Conservation (phyloP, 2,888 invertebrate genomes). For the Hylaea fasciaria region DNA sequence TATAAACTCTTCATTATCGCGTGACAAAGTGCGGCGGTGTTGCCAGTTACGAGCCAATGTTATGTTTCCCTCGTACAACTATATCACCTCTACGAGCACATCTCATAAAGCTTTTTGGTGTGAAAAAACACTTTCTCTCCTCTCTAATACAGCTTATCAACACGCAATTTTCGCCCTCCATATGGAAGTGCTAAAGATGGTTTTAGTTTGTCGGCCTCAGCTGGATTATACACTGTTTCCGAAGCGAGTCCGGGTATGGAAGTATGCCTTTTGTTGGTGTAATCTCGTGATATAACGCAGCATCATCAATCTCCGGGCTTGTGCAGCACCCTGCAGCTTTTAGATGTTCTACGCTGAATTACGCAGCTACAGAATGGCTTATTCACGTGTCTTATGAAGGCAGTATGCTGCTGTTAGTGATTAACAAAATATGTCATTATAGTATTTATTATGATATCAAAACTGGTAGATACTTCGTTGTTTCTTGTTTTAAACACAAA, state of each 20-base stretch:
- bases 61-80: conserved; percentile 20
- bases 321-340: conserved; percentile 26
- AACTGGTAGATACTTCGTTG: no score
- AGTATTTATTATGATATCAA: no score
- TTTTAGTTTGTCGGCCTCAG: background rate
- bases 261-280: conserved; percentile 38
- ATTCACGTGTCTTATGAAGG: conserved; percentile 1
- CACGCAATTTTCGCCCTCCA: conserved; percentile 9
- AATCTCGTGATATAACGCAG: conserved; percentile 40
- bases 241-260: conserved; percentile 10
- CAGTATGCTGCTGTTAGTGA: background rate
- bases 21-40: conserved; percentile 11
- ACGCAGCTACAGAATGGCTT: conserved; percentile 21
- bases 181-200: background rate
- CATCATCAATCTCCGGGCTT: conserved; percentile 39
- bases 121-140: conserved; percentile 23
- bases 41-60: conserved; percentile 12
- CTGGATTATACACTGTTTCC: conserved; percentile 5
- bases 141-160: conserved; percentile 15
- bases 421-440: no score
- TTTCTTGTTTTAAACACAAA: background rate
- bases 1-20: conserved; percentile 19
- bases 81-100: conserved; percentile 22
- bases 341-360: conserved; percentile 20
- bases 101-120: conserved; percentile 27